Evolutionary conservation across 2,797 vertebrate species (phyloP), one percentile per base, ranked within the genome.

Genomic region (Acipenser oxyrinchus): DNA sequence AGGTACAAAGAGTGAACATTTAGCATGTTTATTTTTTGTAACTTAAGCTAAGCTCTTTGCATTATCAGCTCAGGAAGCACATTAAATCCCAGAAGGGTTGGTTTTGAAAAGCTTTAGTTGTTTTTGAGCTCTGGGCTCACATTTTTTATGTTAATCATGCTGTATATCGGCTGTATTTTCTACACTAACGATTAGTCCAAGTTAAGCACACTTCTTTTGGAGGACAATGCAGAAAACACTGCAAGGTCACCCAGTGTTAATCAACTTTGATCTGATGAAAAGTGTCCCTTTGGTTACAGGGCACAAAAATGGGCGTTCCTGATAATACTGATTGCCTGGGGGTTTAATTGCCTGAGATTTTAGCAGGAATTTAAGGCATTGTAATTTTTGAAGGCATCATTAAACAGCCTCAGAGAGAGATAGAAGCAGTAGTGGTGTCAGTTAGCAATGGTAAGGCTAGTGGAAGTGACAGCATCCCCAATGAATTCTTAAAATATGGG

Each of bases 391-490:
- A n/a, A 37, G 48, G 60, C 61, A 6, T 37, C 48, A 12, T 59
- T 10, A 15, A 59, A 10, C 37, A 63, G 48, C 48, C 48, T 50
- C 51, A n/a, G 51, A 58, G 62, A 48, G 52, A 63, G 15, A 49
- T 2, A 50, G 37, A 50, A 55, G 62, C 18, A 50, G 37, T 57
- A 63, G 66, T 49, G n/a, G 49, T 60, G n/a, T 62, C 60, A 68
- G 10, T 62, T 53, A 48, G 60, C 59, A 57, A 8, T 11, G 6
- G 60, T 48, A 10, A 52, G 10, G 10, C 52, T 10, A 49, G 60
- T 18, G 9, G 10, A 68, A 58, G 48, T 58, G 48, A 49, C 67
- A 68, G 52, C 48, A n/a, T 58, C 48, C 52, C 48, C 52, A 63
- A 63, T 50, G 48, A 58, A 49, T 57, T 50, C 37, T 10, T 62